Evolutionary conservation across 2,113 vertebrate genomes (phyloP).

Genomic region (Nycticebus coucang): DNA sequence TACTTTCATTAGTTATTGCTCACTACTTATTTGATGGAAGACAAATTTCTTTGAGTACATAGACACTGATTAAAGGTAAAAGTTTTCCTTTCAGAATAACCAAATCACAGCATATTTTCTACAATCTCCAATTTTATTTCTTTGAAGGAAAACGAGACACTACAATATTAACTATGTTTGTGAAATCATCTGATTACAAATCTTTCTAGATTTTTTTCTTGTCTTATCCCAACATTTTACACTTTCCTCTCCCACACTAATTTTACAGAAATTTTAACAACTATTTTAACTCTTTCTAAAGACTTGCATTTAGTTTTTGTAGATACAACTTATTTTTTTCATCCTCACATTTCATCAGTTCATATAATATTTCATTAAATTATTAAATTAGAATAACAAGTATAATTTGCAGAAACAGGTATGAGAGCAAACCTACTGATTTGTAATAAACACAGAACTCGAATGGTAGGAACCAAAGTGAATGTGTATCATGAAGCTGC

Average conservation of each 20-base stretch:
- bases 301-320: not conserved
- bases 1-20: not conserved
- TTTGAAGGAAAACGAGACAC: not conserved
- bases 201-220: not conserved
- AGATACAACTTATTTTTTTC: not conserved
- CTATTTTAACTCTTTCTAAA: not conserved
- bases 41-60: not conserved
- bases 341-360: not conserved
- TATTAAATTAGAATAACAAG: not conserved
- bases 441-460: not conserved
- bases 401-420: not conserved
- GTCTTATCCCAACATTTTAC: not conserved
- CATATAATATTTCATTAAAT: not conserved
- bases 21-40: not conserved
- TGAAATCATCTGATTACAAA: not conserved
- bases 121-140: not conserved
- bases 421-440: not conserved
- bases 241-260: not conserved
- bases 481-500: too few relatives aligned
- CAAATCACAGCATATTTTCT: not conserved
- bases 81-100: constrained; percentile 17
- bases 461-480: accelerated
- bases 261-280: not conserved
- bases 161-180: not conserved
- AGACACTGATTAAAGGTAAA: not conserved